These are phyloP conservation scores for Cherax destructor DNA, from an alignment of 1,140 invertebrate species.

Conservation along the genomic window DNA sequence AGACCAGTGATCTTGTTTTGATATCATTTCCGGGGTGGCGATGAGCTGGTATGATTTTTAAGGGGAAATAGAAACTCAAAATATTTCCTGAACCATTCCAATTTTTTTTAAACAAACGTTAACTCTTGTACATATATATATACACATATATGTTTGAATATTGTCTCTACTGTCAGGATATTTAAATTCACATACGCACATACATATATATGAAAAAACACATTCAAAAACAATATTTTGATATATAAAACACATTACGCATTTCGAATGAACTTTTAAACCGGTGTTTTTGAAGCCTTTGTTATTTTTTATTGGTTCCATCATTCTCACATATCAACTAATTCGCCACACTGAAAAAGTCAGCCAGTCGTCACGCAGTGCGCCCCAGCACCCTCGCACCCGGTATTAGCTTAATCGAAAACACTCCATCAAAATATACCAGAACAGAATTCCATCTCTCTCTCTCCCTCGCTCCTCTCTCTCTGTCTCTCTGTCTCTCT, in stretches of 20 bases:
- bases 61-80: not conserved
- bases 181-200: not conserved
- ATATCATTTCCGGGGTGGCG: slow-evolving; percentile 36
- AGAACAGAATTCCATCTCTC: slow-evolving; percentile 35
- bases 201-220: not conserved
- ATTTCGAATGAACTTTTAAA: slow-evolving; percentile 50
- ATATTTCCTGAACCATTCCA: not conserved
- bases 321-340: slow-evolving; percentile 68
- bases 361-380: slow-evolving; percentile 35
- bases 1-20: slow-evolving; percentile 49
- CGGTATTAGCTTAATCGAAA: slow-evolving; percentile 66
- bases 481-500: slow-evolving; percentile 53
- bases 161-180: not conserved
- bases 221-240: slow-evolving; percentile 11
- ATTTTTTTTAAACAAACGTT: too few species aligned
- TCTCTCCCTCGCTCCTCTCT: slow-evolving; percentile 33
- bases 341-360: slow-evolving; percentile 57
- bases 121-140: not conserved
- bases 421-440: slow-evolving; percentile 67
- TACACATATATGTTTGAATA: not conserved
- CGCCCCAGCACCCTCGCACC: slow-evolving; percentile 45
- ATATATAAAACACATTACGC: slow-evolving; percentile 42
- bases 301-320: slow-evolving; percentile 63
- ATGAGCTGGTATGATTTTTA: not conserved
- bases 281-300: slow-evolving; percentile 54